A percentile compares a stretch with the other conserved stretches of the same genome.
Evolutionary conservation across 2,797 vertebrate species (phyloP).

Genomic region (Propithecus perrieri): DNA sequence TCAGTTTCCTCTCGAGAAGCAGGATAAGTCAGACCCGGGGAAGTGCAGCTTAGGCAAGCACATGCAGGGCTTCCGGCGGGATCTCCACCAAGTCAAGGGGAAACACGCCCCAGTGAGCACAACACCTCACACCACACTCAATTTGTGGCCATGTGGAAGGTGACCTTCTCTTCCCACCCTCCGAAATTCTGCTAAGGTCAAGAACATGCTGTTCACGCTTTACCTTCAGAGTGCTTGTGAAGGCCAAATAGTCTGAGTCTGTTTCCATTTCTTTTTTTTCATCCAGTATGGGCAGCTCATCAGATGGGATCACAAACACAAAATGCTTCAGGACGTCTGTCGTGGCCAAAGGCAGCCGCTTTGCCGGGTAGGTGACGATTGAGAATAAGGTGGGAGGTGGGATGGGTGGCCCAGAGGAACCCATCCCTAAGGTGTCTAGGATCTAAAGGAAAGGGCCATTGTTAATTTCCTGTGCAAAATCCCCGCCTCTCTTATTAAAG

Average conservation of each 20-base stretch:
- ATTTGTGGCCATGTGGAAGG: rapidly evolving
- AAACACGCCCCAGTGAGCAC: neutral
- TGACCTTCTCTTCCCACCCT: neutral
- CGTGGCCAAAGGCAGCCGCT: slow-evolving; percentile 60
- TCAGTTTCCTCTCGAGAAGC: neutral
- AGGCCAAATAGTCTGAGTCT: slow-evolving; percentile 60
- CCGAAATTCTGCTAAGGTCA: neutral
- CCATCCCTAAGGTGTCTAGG: slow-evolving; percentile 89
- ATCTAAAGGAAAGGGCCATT: slow-evolving; percentile 84
- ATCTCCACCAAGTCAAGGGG: rapidly evolving
- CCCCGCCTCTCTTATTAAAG: neutral
- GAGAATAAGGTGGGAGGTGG: slow-evolving; percentile 87
- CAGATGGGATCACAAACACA: slow-evolving; percentile 82
- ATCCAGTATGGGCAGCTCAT: slow-evolving; percentile 65
- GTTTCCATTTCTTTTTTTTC: slow-evolving; percentile 80
- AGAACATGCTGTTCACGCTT: neutral
- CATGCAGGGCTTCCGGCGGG: rapidly evolving
- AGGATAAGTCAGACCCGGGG: neutral
- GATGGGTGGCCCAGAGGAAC: slow-evolving; percentile 86
- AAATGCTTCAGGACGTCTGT: slow-evolving; percentile 84
- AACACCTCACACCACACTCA: neutral
- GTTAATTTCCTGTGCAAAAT: neutral
- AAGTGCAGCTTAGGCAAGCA: neutral
- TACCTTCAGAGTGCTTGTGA: slow-evolving; percentile 80
- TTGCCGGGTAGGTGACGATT: slow-evolving; percentile 86